Evolutionary conservation across 2,888 invertebrate genomes (phyloP), one percentile per base, ranked within the genome.

Genomic region (Hipparchia semele): DNA sequence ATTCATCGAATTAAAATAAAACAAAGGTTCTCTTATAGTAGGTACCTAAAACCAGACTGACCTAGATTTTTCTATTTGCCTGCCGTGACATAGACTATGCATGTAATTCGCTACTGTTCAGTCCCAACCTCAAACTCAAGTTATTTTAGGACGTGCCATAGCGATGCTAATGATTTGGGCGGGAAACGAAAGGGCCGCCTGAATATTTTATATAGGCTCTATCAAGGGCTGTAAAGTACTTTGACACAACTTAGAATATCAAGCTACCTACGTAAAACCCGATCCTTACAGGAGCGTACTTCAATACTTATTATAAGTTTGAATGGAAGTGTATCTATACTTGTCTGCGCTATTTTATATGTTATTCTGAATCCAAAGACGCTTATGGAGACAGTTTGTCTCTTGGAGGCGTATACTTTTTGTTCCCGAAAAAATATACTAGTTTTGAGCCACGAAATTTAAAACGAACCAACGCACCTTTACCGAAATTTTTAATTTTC

Each of bases 121-220:
- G 58, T 58, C 58, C 45, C 49, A 61, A 61, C 12, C 45, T 45
- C 51, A 64, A 49, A 49, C 33, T 8, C 12, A 66, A 66, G 68
- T 53, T 54, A 53, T 69, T 75, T 73, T 71, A 73, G 73, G 73
- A 71, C 46, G 49, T 73, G 59, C 51, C 33, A 70, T 62, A 62
- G 56, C 33, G 39, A 73, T 71, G 61, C 60, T 61, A 69, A 69
- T 69, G 69, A 61, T 46, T 69, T 61, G 51, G 53, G 61, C 62
- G 62, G 62, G 64, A 64, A 54, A 39, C 53, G 61, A 67, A 69
- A 73, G 54, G 67, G 70, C 61, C 54, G 70, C 64, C 61, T 62
- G 70, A 70, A 70, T 70, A 70, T 70, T 70, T 64, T 46, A 70
- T 46, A 70, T 64, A 23, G 58, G 8, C 58, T 58, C 23, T 58